Evolutionary conservation across 2,113 vertebrate species (phyloP).

Genomic region (Poeciliopsis retropinna): DNA sequence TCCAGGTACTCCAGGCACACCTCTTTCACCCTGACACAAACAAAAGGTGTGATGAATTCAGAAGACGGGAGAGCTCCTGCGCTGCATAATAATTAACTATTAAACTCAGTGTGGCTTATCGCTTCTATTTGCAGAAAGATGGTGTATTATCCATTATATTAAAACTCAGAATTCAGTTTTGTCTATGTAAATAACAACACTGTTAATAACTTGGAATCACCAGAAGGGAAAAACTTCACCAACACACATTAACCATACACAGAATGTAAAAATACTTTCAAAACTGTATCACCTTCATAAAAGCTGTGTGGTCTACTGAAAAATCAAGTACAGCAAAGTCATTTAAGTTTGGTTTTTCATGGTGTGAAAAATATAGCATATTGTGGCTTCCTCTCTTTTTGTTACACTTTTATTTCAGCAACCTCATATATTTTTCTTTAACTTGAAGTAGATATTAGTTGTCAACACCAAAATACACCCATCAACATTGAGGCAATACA

Average conservation of each 20-base stretch:
- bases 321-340: no score
- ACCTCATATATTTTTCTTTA: no score
- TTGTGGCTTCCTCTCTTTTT: no score
- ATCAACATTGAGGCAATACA: no score
- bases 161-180: background rate
- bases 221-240: background rate
- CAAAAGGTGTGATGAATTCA: conserved; percentile 27
- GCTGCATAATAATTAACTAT: conserved; percentile 52
- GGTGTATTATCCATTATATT: conserved; percentile 26
- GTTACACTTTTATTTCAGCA: no score
- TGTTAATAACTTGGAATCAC: background rate
- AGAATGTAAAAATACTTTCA: background rate
- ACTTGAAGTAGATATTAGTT: no score
- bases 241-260: background rate
- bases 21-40: conserved; percentile 89
- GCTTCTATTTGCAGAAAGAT: conserved; percentile 27
- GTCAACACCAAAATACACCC: no score
- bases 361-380: no score
- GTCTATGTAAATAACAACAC: background rate
- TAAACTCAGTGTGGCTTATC: conserved; percentile 43
- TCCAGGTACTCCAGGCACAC: conserved; percentile 91
- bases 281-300: no score
- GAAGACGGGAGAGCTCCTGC: conserved; percentile 22
- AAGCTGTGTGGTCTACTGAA: no score
- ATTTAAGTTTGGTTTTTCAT: no score